Evolutionary conservation across 2,113 vertebrate genomes (phyloP).

Genomic region (Thermophis baileyi): DNA sequence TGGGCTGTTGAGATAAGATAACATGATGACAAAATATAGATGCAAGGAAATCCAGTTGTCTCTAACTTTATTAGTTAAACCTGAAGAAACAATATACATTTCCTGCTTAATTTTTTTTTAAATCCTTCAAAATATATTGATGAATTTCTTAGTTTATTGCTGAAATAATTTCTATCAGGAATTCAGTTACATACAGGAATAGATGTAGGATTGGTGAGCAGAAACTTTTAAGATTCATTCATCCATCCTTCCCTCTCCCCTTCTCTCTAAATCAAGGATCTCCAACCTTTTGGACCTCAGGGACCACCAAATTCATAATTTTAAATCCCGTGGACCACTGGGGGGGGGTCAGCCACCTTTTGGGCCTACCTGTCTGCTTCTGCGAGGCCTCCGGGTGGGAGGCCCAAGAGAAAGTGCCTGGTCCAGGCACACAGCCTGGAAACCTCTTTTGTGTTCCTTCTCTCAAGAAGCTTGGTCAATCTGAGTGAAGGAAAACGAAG

Average conservation of each 20-base stretch:
- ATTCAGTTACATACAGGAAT: neutral
- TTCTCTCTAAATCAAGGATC: no score
- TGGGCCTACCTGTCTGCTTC: no score
- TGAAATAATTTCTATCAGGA: neutral
- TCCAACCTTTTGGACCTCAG: no score
- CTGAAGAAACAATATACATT: neutral
- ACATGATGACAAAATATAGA: neutral
- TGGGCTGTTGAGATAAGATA: neutral
- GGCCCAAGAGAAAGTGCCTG: no score
- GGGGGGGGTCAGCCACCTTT: no score
- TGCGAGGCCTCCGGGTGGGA: no score
- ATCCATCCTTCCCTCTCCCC: neutral
- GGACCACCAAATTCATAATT: no score
- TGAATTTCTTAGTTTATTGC: neutral
- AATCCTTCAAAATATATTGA: neutral
- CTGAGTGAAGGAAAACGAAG: no score
- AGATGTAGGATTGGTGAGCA: neutral
- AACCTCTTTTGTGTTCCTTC: no score
- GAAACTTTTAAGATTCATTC: neutral
- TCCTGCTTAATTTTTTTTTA: neutral
- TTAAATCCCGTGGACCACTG: no score
- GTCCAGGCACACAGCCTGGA: no score
- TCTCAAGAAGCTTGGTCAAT: no score
- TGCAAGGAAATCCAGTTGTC: neutral
- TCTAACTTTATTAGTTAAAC: neutral